Conservation (phyloP, 2,797 vertebrate species). For the Poecile montanus region DNA sequence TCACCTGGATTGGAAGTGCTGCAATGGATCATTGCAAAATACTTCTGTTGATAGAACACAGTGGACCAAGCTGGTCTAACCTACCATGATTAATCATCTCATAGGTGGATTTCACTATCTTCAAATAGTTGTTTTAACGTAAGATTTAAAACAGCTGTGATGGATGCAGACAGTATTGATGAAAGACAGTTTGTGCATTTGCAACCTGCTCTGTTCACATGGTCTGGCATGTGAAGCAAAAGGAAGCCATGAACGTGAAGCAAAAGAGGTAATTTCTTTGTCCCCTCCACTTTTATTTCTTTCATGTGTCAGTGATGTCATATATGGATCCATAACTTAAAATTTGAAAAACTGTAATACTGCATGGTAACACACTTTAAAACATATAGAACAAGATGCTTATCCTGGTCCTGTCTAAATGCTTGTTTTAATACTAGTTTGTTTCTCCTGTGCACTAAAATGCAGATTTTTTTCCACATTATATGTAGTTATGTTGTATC, state of each 20-base stretch:
- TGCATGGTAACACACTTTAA: not conserved
- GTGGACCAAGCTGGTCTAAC: not conserved
- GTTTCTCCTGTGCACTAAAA: not conserved
- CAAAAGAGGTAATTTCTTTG: not conserved
- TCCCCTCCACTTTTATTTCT: not conserved
- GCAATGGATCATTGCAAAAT: slow-evolving; percentile 32
- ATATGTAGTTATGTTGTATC: not conserved
- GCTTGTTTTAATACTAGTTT: not conserved
- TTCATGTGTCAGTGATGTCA: not conserved
- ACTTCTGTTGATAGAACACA: slow-evolving; percentile 10
- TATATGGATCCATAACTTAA: not conserved
- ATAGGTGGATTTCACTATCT: not conserved
- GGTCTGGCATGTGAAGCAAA: not conserved
- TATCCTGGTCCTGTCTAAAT: not conserved
- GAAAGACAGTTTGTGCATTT: not conserved
- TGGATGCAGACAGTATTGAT: not conserved
- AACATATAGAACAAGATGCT: not conserved
- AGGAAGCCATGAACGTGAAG: not conserved
- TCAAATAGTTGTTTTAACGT: not conserved
- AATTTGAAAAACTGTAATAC: not conserved
- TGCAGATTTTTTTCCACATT: not conserved
- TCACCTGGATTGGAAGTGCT: slow-evolving; percentile 33
- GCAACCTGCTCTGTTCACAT: not conserved
- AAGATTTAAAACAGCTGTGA: not conserved
- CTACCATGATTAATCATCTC: not conserved